Evolutionary conservation across 2,888 invertebrate species (phyloP), one percentile per base, ranked within the genome.

Genomic region (Drosophila mimica): DNA sequence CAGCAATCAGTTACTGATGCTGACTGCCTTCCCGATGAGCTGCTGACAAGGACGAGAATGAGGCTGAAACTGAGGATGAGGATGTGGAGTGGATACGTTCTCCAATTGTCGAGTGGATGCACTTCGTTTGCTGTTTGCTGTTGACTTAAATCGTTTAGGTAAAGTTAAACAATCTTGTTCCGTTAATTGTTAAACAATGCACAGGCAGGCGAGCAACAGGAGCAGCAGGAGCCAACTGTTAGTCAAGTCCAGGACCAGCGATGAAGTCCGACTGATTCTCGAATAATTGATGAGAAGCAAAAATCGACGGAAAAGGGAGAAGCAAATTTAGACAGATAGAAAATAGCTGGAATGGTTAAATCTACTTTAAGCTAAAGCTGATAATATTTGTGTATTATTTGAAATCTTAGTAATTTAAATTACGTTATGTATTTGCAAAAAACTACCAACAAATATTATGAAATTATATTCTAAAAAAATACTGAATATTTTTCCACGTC

Each of bases 81-180:
- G 65, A 34, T 28, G 59, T 40, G 49, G 36, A 25, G 25, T 58
- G 60, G 36, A 63, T 63, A 67, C 52, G 25, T 25, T 25, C n/a
- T 66, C 46, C 67, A 49, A 33, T 62, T 57, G 65, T 59, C 57
- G 68, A 70, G 30, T 43, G 67, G 67, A 48, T 70, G 72, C 70
- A 74, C 28, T 72, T 70, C 70, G 66, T 40, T 72, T 60, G 43
- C 81, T 82, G 87, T 86, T 71, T 61, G 40, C 84, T 89, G 90
- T 87, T 89, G 90, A 90, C 90, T 88, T 89, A 83, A 90, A 88
- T 82, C 88, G 88, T 87, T 88, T 90, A 90, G 90, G 81, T 76
- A 89, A 89, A 88, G 84, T 90, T 86, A 90, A 88, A 90, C 88
- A 90, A 90, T 20, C 89, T 89, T 90, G 90, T 90, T 78, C 81